Evolutionary conservation across 2,113 vertebrate species (phyloP).

Genomic region (Rhagologus leucostigma): DNA sequence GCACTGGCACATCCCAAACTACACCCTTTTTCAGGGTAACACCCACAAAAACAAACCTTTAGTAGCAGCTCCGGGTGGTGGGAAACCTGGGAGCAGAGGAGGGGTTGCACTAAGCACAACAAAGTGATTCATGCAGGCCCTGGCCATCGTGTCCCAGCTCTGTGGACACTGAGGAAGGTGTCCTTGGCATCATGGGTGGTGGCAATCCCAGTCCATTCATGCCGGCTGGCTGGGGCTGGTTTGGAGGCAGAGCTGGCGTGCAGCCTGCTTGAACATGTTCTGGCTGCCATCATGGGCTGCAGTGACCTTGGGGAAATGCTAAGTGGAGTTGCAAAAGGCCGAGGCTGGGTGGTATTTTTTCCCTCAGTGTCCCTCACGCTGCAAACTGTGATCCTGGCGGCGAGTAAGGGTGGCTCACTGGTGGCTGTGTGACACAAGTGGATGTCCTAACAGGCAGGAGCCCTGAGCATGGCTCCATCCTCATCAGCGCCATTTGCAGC

Average conservation of each 20-base stretch:
- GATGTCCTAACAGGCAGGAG: background rate
- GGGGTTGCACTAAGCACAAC: background rate
- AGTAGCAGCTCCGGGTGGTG: background rate
- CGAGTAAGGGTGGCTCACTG: accelerated
- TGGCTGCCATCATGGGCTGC: background rate
- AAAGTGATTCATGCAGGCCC: background rate
- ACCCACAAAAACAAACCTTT: background rate
- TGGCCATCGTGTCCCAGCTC: background rate
- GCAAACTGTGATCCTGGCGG: background rate
- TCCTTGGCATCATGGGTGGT: background rate
- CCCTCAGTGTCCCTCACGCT: background rate
- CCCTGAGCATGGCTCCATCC: background rate
- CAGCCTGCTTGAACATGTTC: background rate
- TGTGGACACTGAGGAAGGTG: background rate
- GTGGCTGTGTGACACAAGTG: background rate
- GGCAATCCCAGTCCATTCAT: background rate
- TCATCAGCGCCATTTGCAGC: background rate
- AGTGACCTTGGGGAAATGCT: background rate
- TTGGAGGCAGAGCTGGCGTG: background rate
- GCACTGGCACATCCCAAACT: background rate
- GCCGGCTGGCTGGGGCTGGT: background rate
- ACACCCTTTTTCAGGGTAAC: background rate
- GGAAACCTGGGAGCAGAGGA: background rate
- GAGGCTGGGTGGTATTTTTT: background rate
- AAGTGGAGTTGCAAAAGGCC: background rate